A percentile compares a stretch with the other conserved stretches of the same genome.
phyloP scores from a whole-genome alignment of 2,113 vertebrate genomes.

The Chionodraco myersi region DNA sequence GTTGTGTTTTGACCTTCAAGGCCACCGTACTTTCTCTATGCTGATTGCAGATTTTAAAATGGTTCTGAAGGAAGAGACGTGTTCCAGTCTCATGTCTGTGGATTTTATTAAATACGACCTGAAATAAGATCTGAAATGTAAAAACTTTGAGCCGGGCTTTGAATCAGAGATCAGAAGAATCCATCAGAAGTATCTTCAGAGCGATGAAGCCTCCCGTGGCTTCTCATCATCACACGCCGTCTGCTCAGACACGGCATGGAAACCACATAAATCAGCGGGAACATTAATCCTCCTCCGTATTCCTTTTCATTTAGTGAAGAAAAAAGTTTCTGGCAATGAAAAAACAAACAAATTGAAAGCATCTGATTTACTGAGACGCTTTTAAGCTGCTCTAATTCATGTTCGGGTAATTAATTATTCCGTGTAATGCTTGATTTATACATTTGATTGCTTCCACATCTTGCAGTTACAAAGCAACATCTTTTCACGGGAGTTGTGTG shows the following conservation, averaged over 20 bases:
- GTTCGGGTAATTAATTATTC: background rate
- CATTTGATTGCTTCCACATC: too few species aligned
- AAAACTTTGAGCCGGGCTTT: conserved; percentile 4
- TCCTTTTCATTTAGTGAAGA: background rate
- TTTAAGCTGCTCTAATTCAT: background rate
- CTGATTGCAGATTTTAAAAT: too few species aligned
- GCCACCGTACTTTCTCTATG: too few species aligned
- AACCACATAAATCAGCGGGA: background rate
- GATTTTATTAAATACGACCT: background rate
- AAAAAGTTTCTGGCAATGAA: too few species aligned
- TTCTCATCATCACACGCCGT: background rate
- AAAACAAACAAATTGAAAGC: too few species aligned
- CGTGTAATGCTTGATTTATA: background rate
- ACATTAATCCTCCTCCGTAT: background rate
- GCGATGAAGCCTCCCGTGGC: background rate
- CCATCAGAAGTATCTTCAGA: background rate
- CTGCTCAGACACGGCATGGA: background rate
- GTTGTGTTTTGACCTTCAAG: too few species aligned
- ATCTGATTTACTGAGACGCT: background rate
- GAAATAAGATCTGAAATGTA: background rate
- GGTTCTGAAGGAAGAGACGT: background rate
- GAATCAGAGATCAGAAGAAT: conserved; percentile 6
- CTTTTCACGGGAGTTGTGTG: too few species aligned
- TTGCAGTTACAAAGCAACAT: too few species aligned
- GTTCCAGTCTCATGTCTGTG: background rate